Conservation (phyloP, 2,113 vertebrate genomes). For the Eolophus roseicapilla region DNA sequence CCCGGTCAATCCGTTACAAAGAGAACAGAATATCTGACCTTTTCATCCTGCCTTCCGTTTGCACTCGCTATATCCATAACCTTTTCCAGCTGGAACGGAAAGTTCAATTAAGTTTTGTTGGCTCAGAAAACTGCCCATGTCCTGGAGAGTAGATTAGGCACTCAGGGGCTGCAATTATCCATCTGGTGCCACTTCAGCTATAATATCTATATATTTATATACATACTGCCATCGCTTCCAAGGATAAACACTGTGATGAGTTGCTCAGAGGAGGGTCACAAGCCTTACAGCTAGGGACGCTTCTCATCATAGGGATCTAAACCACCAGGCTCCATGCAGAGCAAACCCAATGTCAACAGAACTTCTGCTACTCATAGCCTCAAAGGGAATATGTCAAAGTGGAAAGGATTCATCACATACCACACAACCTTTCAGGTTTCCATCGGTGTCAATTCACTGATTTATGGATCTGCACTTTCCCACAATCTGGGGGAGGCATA, state of each 20-base stretch:
- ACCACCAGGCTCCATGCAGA: not conserved
- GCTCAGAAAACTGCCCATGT: conserved; percentile 80
- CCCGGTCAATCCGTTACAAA: conserved; percentile 77
- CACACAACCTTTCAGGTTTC: conserved; percentile 8
- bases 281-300: not conserved
- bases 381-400: not conserved
- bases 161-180: conserved; percentile 80
- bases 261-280: not conserved
- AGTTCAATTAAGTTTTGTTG: conserved; percentile 86
- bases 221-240: conserved; percentile 36
- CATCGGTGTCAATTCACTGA: conserved; percentile 45
- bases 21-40: conserved; percentile 76
- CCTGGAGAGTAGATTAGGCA: conserved; percentile 81
- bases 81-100: conserved; percentile 83
- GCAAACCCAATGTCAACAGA: not conserved
- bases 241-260: conserved; percentile 18
- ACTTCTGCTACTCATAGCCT: not conserved
- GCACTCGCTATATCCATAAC: conserved; percentile 73
- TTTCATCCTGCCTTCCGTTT: conserved; percentile 72
- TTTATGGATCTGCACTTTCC: conserved; percentile 52
- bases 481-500: not conserved
- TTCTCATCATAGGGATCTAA: not conserved
- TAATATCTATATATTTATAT: conserved; percentile 73
- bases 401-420: conserved; percentile 5
- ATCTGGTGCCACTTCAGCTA: conserved; percentile 78